Conservation (phyloP, 2,113 vertebrate species). For the Tetraodon nigroviridis region DNA sequence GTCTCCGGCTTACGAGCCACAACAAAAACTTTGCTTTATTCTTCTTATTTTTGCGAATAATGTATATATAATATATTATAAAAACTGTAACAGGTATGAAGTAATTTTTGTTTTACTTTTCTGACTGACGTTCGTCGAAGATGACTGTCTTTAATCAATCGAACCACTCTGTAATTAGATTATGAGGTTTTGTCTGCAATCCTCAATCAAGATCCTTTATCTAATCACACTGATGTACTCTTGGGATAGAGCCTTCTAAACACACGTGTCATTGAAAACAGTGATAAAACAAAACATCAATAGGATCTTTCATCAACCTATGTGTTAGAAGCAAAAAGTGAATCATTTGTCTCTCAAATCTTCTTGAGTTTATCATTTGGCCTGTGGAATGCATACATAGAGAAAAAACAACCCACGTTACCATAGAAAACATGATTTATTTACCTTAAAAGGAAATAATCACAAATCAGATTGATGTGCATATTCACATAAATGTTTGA, state of each 20-base stretch:
- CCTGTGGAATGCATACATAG: neutral
- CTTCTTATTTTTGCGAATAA: too few species aligned
- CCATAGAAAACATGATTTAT: slow-evolving; percentile 47
- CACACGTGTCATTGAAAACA: too few species aligned
- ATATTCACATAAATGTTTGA: slow-evolving; percentile 51
- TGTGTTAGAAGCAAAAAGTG: slow-evolving; percentile 4
- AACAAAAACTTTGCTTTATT: neutral
- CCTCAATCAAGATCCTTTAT: slow-evolving; percentile 6
- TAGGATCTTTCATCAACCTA: slow-evolving; percentile 14
- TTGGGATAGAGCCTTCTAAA: neutral
- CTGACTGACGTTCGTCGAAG: too few species aligned
- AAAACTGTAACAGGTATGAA: too few species aligned
- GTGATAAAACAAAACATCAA: neutral
- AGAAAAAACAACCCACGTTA: neutral
- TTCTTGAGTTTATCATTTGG: neutral
- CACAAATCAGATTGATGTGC: slow-evolving; percentile 55
- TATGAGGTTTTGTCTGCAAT: neutral
- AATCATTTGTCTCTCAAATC: slow-evolving; percentile 3
- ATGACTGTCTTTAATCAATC: too few species aligned
- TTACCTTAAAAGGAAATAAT: slow-evolving; percentile 53
- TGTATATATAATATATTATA: too few species aligned
- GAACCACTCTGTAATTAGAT: too few species aligned
- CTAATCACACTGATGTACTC: neutral
- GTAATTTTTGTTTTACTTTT: too few species aligned
- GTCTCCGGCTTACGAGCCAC: neutral